phyloP scores from a whole-genome alignment of 2,888 invertebrate species.

The Conistra vaccinii region DNA sequence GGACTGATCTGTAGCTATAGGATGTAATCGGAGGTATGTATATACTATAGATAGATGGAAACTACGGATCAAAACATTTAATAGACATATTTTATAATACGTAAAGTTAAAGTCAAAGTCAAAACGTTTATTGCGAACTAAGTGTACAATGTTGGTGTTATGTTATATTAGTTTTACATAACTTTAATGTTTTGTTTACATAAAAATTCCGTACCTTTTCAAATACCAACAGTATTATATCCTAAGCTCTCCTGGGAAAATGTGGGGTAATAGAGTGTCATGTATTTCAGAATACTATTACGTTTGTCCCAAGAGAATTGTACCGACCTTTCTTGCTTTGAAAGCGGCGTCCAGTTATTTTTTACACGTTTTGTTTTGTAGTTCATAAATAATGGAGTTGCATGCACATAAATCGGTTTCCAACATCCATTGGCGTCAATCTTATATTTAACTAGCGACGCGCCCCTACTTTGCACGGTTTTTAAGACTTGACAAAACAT shows the following conservation, averaged over 20 bases:
- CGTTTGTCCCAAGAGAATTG: constrained; percentile 22
- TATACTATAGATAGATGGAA: too few species aligned
- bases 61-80: not conserved
- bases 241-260: constrained; percentile 31
- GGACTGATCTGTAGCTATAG: not conserved
- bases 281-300: constrained; percentile 54
- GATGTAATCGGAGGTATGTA: too few species aligned
- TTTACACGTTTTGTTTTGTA: constrained; percentile 23
- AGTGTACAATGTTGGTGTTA: too few species aligned
- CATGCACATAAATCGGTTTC: not conserved
- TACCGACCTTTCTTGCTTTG: constrained; percentile 27
- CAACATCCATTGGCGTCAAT: not conserved
- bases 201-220: constrained; percentile 27
- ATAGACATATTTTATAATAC: not conserved
- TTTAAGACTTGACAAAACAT: not conserved
- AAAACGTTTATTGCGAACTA: too few species aligned
- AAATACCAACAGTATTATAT: constrained; percentile 29
- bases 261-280: constrained; percentile 50
- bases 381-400: constrained; percentile 15
- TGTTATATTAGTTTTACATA: too few species aligned
- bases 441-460: not conserved
- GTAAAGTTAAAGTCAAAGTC: too few species aligned
- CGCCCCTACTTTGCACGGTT: not conserved
- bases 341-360: constrained; percentile 19
- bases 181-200: constrained; percentile 16